Evolutionary conservation across 2,888 invertebrate species (phyloP), one percentile per base, ranked within the genome.

Genomic region (Dasypolia templi): DNA sequence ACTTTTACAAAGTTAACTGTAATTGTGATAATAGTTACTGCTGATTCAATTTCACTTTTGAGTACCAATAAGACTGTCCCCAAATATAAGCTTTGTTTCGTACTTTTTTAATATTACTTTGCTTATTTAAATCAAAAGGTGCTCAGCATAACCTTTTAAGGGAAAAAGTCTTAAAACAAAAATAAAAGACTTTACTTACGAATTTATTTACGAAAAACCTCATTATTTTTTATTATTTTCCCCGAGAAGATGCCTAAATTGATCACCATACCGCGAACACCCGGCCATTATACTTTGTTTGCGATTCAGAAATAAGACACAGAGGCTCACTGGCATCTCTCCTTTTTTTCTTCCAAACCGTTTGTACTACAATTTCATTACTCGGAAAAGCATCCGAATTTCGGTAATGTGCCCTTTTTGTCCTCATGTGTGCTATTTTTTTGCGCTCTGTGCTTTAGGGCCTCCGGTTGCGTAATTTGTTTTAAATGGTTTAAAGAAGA

Each of bases 281-380:
- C 55, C 75, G 51, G 61, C 83, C 74, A 83, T 89, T 86, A 86
- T 76, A 79, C 79, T 84, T 87, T 88, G 83, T 89, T 89, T 89
- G 84, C 85, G 83, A 86, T 87, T 82, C 66, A 62, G 82, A 81
- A 86, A 88, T 87, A 87, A 80, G 85, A 71, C 82, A 83, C 83
- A 65, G 71, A 75, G 81, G 79, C 75, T 79, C 75, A 67, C 72
- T 67, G 63, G 63, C 42, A 75, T 78, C 61, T 66, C 69, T 68
- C 55, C 53, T 29, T 77, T 79, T 84, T 81, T 86, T 75, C 77
- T 79, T 78, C 85, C 81, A 68, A 89, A 84, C 82, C 86, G 75
- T 85, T 86, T 83, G 85, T 84, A 85, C 81, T 82, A 86, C 85
- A 87, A 88, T 89, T 89, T 82, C 82, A 86, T 88, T 89, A 87